Evolutionary conservation across 2,888 invertebrate genomes (phyloP).

Genomic region (Cephus pulcher): DNA sequence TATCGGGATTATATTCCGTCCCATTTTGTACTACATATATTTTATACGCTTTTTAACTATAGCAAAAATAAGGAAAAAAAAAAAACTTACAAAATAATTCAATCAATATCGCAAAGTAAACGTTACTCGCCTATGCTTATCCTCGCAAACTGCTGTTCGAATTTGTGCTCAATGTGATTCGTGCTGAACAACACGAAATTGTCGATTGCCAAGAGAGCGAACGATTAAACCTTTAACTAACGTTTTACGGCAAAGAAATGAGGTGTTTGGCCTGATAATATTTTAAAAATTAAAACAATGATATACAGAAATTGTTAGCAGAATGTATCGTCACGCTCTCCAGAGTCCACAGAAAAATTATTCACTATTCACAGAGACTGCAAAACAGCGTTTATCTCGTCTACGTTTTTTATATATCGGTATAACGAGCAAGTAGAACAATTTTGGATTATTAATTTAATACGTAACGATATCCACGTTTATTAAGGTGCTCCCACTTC

Average conservation of each 20-base stretch:
- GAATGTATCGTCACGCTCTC: too few species aligned
- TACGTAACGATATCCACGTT: neutral
- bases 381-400: neutral
- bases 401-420: neutral
- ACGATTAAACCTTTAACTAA: neutral
- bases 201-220: neutral
- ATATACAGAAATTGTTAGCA: too few species aligned
- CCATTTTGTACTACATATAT: constrained; percentile 40
- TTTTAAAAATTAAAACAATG: too few species aligned
- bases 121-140: neutral
- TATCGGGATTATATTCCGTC: constrained; percentile 43
- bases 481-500: neutral
- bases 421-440: neutral
- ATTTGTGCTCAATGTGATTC: neutral
- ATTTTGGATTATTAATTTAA: neutral
- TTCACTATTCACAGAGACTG: too few species aligned
- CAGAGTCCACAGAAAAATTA: too few species aligned
- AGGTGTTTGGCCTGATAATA: neutral
- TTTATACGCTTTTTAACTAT: constrained; percentile 40
- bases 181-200: neutral
- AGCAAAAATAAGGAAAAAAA: neutral
- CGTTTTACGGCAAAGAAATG: neutral
- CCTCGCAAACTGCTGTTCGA: neutral
- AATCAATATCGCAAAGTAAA: neutral
- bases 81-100: neutral